Conservation (phyloP, 1,140 invertebrate species). For the Atta cephalotes region DNA sequence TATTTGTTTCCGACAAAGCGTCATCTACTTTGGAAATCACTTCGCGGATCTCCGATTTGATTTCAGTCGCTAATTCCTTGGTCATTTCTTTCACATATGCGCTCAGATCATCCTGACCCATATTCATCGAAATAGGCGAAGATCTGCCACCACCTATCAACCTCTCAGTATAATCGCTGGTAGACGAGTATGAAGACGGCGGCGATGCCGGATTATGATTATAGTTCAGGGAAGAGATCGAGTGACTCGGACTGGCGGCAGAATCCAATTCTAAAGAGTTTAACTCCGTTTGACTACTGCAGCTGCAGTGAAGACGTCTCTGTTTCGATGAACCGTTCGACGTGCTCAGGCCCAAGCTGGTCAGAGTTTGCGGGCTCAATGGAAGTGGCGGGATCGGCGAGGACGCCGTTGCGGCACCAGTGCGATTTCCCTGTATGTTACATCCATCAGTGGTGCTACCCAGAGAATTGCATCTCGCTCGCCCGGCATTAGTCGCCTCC, state of each 20-base stretch:
- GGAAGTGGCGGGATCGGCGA: constrained; percentile 85
- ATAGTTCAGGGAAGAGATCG: constrained; percentile 76
- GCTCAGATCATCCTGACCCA: constrained; percentile 89
- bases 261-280: constrained; percentile 83
- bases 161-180: constrained; percentile 68
- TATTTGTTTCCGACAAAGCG: constrained; percentile 89
- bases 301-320: constrained; percentile 88
- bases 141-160: constrained; percentile 85
- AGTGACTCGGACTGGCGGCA: constrained; percentile 78
- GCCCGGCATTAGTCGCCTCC: constrained; percentile 66
- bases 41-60: constrained; percentile 93
- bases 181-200: constrained; percentile 69
- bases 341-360: constrained; percentile 88
- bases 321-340: constrained; percentile 75
- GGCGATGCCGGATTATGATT: constrained; percentile 72
- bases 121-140: constrained; percentile 87
- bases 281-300: constrained; percentile 90
- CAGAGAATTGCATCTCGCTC: constrained; percentile 83
- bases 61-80: constrained; percentile 92
- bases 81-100: constrained; percentile 92
- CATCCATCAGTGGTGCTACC: constrained; percentile 76
- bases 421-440: constrained; percentile 66
- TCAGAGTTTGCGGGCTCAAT: constrained; percentile 88
- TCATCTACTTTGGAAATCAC: constrained; percentile 93
- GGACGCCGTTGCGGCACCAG: constrained; percentile 75